Base-by-base conservation (phyloP, 35 echinoderm and acorn worm species). In the Apostichopus parvimensis region DNA sequence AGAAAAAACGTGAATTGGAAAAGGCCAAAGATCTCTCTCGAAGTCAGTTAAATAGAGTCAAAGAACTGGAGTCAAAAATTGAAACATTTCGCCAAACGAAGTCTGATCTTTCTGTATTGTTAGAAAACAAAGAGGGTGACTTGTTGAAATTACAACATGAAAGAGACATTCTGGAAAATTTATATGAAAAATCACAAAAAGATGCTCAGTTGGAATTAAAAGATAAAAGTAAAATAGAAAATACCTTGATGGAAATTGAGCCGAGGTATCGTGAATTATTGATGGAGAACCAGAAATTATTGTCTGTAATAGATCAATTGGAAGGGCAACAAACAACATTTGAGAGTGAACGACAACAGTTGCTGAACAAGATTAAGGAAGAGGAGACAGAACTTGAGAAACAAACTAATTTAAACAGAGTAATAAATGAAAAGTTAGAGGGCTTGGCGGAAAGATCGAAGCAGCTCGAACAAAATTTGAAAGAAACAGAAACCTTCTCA, bases 71-170 rank as follows among this genome's bases (percentile, higher is more conserved):
- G 54, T 82, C 28, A 14, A 45, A 82, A 6, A 0, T 82, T 3
- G 79, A 82, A 56, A 56, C 6, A 53, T 4, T 82, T 9, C 1
- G 17, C 45, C 45, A 55, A 12, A 53, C 34, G 18, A 82, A 34
- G 53, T 17, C 79, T 10, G 79, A 82, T 18, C 34, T 45, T 45
- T 56, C 55, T 82, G 79, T 56, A 53, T 82, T 54, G 52, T 4
- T 11, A 17, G 3, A 54, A 54, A 53, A 57, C 18, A 5, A 18
- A 34, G 55, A 8, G n/a, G 79, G 55, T 17, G 79, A 82, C 14
- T 5, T 82, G n/a, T n/a, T 82, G 45, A 53, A 53, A 8, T 82
- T 82, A 82, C 79, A 82, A 82, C 79, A 82, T 82, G 79, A 82
- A 56, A 82, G 79, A 17, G 54, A 82, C 11, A n/a, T 82, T 8